A percentile compares a stretch with the other conserved stretches of the same genome.
Evolutionary conservation across 2,797 vertebrate species (phyloP).

Genomic region (Benthosema pterotum): DNA sequence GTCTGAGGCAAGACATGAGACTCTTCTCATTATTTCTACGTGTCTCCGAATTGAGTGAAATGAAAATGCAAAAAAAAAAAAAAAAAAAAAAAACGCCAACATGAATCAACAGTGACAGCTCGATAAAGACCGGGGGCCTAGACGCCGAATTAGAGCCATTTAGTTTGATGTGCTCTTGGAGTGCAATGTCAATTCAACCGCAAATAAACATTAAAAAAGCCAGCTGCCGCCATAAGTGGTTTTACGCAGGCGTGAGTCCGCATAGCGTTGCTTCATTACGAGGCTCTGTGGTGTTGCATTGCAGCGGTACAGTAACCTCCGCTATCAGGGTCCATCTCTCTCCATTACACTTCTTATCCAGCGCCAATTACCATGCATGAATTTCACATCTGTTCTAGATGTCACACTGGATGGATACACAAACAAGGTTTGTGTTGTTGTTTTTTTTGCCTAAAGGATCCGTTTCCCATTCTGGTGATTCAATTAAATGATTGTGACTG

Average conservation of each 20-base stretch:
- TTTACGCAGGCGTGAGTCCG: conserved; percentile 40
- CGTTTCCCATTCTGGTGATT: conserved; percentile 53
- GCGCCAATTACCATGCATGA: conserved; percentile 62
- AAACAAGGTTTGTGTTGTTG: conserved; percentile 23
- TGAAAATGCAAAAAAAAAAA: no score
- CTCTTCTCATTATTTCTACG: conserved; percentile 30
- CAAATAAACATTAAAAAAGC: conserved; percentile 62
- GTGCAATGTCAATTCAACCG: conserved; percentile 55
- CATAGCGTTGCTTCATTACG: conserved; percentile 66
- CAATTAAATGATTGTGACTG: conserved; percentile 34
- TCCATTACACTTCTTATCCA: conserved; percentile 54
- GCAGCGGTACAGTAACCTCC: conserved; percentile 40
- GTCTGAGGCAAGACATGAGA: conserved; percentile 20
- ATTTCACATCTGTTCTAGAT: conserved; percentile 70
- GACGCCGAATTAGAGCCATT: conserved; percentile 58
- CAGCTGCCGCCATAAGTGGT: conserved; percentile 60
- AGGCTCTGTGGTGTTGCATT: conserved; percentile 55
- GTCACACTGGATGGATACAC: conserved; percentile 64
- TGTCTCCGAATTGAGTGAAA: conserved; percentile 32
- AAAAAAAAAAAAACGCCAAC: conserved; percentile 18
- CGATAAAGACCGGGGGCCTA: conserved; percentile 42
- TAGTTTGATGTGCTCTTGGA: conserved; percentile 54
- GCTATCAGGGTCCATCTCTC: conserved; percentile 45
- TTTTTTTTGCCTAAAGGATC: conserved; percentile 49
- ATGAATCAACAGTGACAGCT: no score